phyloP scores from a whole-genome alignment of 2,113 vertebrate species.

The Muntiacus reevesi region DNA sequence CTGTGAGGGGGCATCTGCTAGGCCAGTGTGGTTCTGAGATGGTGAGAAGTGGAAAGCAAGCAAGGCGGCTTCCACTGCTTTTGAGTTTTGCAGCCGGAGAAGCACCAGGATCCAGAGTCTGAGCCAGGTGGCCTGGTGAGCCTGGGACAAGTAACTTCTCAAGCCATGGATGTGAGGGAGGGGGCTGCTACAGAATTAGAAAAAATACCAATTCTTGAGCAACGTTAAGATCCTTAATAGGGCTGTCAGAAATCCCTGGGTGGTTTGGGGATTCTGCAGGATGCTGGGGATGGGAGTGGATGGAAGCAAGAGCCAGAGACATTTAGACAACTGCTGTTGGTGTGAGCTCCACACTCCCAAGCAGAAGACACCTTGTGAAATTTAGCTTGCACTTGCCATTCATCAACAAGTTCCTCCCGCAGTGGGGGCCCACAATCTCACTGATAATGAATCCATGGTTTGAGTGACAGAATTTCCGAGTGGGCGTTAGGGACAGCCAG shows the following conservation, averaged over 20 bases:
- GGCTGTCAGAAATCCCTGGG: neutral
- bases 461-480: neutral
- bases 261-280: neutral
- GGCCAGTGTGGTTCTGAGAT: neutral
- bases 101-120: neutral
- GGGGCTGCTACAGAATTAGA: neutral
- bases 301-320: neutral
- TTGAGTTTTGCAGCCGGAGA: neutral
- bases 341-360: neutral
- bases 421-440: neutral
- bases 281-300: neutral
- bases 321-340: neutral
- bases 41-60: neutral
- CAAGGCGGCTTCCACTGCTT: neutral
- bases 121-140: neutral
- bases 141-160: neutral
- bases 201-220: neutral
- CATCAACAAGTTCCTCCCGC: accelerated
- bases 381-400: neutral
- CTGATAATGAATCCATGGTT: neutral
- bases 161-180: neutral
- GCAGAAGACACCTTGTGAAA: neutral
- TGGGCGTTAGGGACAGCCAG: neutral
- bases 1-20: neutral
- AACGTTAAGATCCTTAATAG: neutral